Evolutionary conservation across 2,113 vertebrate species (phyloP).

Genomic region (Xyliphius kryptos): DNA sequence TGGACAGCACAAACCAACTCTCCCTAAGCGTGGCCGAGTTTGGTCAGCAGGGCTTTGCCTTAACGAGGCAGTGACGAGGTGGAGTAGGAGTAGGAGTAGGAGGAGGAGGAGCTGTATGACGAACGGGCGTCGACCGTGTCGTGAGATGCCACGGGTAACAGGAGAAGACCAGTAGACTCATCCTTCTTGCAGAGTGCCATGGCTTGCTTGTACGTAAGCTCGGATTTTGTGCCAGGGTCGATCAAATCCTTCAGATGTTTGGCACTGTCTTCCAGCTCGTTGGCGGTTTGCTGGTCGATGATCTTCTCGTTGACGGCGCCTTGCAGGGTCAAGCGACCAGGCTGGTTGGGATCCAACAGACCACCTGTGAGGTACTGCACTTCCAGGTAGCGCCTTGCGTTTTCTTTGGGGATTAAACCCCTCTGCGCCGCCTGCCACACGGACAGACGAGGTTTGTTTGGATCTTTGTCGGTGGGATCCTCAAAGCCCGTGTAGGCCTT

Average conservation of each 20-base stretch:
- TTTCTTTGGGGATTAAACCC: conserved; percentile 79
- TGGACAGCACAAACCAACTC: not conserved
- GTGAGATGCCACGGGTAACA: conserved; percentile 69
- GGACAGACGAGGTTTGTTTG: conserved; percentile 80
- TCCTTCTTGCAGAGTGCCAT: conserved; percentile 80
- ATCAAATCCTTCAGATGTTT: conserved; percentile 71
- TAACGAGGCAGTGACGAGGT: not conserved
- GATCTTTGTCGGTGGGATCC: conserved; percentile 78
- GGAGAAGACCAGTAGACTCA: conserved; percentile 70
- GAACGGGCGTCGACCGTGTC: conserved; percentile 28
- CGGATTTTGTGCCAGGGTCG: conserved; percentile 81
- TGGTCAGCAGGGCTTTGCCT: not conserved
- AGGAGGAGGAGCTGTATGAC: conserved; percentile 13
- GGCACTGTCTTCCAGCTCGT: conserved; percentile 71
- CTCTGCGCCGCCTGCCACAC: conserved; percentile 80
- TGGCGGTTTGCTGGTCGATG: conserved; percentile 66
- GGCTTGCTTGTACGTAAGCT: conserved; percentile 87
- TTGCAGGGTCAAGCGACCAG: conserved; percentile 73
- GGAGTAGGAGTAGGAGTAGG: conserved; percentile 40
- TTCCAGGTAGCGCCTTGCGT: conserved; percentile 74
- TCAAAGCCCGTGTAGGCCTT: conserved; percentile 96
- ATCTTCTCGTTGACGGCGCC: conserved; percentile 69
- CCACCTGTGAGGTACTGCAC: conserved; percentile 87
- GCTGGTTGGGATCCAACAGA: conserved; percentile 81
- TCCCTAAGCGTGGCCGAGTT: not conserved